Percentiles rank a stretch among this genome's conserved stretches.
phyloP scores from a whole-genome alignment of 1,140 invertebrate genomes.

The Zelostemma sp. region DNA sequence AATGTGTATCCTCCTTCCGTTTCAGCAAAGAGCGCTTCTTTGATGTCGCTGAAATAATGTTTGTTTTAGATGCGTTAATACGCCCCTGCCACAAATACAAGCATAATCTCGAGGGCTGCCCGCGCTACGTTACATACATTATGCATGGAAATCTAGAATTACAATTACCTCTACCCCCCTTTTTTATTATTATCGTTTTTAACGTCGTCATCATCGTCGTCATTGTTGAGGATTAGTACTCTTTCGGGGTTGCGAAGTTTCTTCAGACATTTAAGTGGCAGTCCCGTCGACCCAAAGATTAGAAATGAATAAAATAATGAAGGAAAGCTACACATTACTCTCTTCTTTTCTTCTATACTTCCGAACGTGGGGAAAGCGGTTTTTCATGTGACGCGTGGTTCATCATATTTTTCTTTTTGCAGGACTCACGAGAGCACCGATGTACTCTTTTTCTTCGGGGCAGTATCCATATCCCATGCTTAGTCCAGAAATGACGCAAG shows the following conservation, averaged over 20 bases:
- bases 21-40: constrained; percentile 48
- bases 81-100: constrained; percentile 40
- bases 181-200: no score
- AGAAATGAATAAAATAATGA: not conserved
- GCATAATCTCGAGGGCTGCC: constrained; percentile 37
- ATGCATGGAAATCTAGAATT: constrained; percentile 37
- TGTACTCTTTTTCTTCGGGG: constrained; percentile 88
- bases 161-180: constrained; percentile 11
- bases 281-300: no score
- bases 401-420: constrained; percentile 61
- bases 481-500: constrained; percentile 94
- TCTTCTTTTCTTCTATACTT: not conserved
- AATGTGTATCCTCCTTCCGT: constrained; percentile 53
- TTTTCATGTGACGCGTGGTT: not conserved
- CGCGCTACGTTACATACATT: constrained; percentile 30
- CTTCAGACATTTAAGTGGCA: not conserved
- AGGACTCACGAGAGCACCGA: constrained; percentile 89
- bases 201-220: no score
- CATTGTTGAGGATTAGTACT: not conserved
- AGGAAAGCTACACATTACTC: not conserved
- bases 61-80: constrained; percentile 53
- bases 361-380: not conserved
- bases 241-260: not conserved
- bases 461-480: constrained; percentile 96
- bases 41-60: constrained; percentile 53